Base-by-base conservation (phyloP, 2,888 invertebrate species). In the Sesia apiformis region DNA sequence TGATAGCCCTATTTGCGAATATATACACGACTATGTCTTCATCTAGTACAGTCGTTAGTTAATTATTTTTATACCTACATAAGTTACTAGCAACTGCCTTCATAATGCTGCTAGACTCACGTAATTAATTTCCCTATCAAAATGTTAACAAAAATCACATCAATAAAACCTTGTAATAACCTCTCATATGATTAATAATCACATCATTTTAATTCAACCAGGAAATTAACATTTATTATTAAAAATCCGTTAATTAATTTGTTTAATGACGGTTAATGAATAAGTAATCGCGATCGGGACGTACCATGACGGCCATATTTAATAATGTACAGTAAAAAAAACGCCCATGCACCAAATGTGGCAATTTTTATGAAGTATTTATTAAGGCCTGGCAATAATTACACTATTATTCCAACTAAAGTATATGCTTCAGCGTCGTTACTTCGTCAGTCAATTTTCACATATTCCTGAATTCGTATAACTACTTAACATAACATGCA, bases 391-490 rank as follows among this genome's bases (percentile, higher is more conserved):
- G 8, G 8, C 46, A 8, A 23, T 46, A 46, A 46, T 46, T 46
- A 46, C 23, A 5, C 46, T 46, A n/a, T 3, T n/a, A 23, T 46
- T 46, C n/a, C 5, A 46, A 8, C n/a, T 46, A 46, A 4, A 4
- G 23, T 23, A 8, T 43, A 46, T 46, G 5, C n/a, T 2, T 46
- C 23, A 46, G 4, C 23, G 50, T 53, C 58, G 57, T 52, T 63
- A 58, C 58, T 60, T 72, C 69, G 74, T 70, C 71, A 73, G 69
- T 69, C 70, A 72, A 65, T 73, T 72, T 70, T 56, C 60, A 51
- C 60, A 58, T 42, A 46, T 46, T 46, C 4, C 46, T 46, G 3
- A 46, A 46, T 46, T 46, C 63, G 64, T 64, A 60, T 53, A 63
- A 59, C 57, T 60, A 66, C 54, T 59, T 63, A 61, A 56, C 56